phyloP scores from a whole-genome alignment of 2,797 vertebrate species.

The Gymnothorax javanicus region DNA sequence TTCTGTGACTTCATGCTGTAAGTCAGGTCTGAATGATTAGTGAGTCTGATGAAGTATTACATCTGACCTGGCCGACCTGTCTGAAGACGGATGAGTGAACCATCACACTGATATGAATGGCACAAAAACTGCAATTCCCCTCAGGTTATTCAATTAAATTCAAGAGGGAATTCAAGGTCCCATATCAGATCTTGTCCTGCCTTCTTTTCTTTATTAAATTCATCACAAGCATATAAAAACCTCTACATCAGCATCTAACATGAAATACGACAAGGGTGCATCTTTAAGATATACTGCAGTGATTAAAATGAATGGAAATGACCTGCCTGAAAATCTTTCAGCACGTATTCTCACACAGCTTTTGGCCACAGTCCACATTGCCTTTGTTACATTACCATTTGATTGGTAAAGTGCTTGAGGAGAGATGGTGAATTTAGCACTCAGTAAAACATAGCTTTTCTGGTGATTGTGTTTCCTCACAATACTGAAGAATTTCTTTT shows the following conservation, averaged over 20 bases:
- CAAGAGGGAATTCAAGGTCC: slow-evolving; percentile 21
- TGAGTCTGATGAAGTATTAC: slow-evolving; percentile 10
- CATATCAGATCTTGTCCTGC: slow-evolving; percentile 20
- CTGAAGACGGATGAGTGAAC: not conserved
- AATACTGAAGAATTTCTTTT: not conserved
- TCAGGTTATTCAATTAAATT: slow-evolving; percentile 25
- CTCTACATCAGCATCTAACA: slow-evolving; percentile 10
- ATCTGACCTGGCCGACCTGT: not conserved
- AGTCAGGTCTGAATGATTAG: slow-evolving; percentile 16
- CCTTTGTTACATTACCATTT: not conserved
- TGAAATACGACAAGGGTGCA: not conserved
- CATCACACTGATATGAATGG: slow-evolving; percentile 21
- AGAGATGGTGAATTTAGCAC: not conserved
- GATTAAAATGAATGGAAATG: not conserved
- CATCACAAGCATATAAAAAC: slow-evolving; percentile 21
- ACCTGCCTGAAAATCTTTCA: slow-evolving; percentile 12
- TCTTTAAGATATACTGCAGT: slow-evolving; percentile 30
- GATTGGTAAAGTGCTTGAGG: not conserved
- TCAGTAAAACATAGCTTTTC: not conserved
- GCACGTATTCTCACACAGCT: slow-evolving; percentile 1
- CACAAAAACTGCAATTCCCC: slow-evolving; percentile 17
- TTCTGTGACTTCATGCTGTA: not conserved
- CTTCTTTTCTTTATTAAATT: slow-evolving; percentile 28
- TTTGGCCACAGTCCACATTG: not conserved
- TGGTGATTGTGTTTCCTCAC: not conserved